Evolutionary conservation across 2,888 invertebrate species (phyloP), one percentile per base, ranked within the genome.

Genomic region (Dastarcus helophoroides): DNA sequence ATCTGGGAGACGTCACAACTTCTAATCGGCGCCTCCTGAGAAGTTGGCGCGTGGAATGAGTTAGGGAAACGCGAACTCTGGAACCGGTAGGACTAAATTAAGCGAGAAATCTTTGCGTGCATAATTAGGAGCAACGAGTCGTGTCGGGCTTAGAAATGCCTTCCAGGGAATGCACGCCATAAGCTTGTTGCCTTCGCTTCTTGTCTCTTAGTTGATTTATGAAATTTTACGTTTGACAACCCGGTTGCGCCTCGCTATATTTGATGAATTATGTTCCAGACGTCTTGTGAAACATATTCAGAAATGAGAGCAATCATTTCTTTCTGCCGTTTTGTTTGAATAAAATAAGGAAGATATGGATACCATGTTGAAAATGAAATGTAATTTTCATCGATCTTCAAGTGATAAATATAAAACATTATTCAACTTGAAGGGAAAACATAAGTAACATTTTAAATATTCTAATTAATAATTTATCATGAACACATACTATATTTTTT

Each of bases 51-150:
- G 45, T 41, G 46, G 47, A 43, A 47, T 45, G 46, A 40, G 47
- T 35, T 40, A 34, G 48, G 46, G 46, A 44, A 47, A 46, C 42
- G 50, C 41, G 46, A 47, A 51, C 49, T 48, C 46, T 43, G 48
- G 50, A 51, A 53, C 53, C 54, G 58, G 55, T 51, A 54, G 53
- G 52, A 54, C 54, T 60, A 61, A 61, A 61, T 60, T 60, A 60
- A 60, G 58, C 60, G 60, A 54, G 55, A 60, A 61, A 59, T 61
- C 59, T 60, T 57, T 58, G 58, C 58, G 58, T 59, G 58, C 60
- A 59, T 61, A 61, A 61, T 61, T 61, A 60, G 60, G 51, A 54
- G 56, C 56, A 58, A 60, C 58, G 58, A 58, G 54, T 55, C 58
- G 58, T 57, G 56, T 50, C 51, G 44, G 47, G 54, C 54, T 56